Base-by-base conservation (phyloP, 1,140 invertebrate genomes). In the Vanessa tameamea region DNA sequence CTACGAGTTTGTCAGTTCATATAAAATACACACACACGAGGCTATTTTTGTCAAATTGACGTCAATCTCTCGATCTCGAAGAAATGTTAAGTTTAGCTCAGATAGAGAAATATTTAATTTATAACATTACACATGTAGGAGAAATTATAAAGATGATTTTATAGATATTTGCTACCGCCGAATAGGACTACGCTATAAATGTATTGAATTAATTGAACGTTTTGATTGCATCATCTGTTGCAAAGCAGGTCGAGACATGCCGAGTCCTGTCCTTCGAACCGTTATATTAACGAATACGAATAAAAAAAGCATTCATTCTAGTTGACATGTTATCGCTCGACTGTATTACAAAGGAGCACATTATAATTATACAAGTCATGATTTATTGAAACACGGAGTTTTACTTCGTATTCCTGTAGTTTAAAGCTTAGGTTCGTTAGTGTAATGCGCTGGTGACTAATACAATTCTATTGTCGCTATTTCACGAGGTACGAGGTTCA, bases 401-500 rank as follows among this genome's bases (percentile, higher is more conserved):
- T 69, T 57, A 57, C 13, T 59, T 23, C 15, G 20, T 43, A 59
- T 65, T 65, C 66, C 14, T 12, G 16, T 37, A 31, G 26, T 31
- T 31, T 6, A 31, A 31, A 47, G n/a, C 13, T 59, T 23, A 57
- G 57, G 57, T 59, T 14, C 50, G 53, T 69, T 53, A 69, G 55
- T 57, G 26, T 23, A 69, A 69, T 43, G 43, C 37, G 37, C 31
- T 12, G 66, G 53, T 59, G 53, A 69, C 31, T 69, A 69, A 69
- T 69, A 57, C 20, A 23, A 69, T 57, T 57, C 66, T 23, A 53
- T 68, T 68, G 66, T 68, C 20, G 16, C 15, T 16, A 53, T 67
- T 67, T 23, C 13, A 57, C 16, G 43, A n/a, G 50, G 15, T 47
- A 57, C 16, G 43, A n/a, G 50, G 15, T 47, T 59, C 66, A 47